A percentile compares a stretch with the other conserved stretches of the same genome.
phyloP scores from a whole-genome alignment of 2,113 vertebrate genomes.

The Ceyx margarethae region DNA sequence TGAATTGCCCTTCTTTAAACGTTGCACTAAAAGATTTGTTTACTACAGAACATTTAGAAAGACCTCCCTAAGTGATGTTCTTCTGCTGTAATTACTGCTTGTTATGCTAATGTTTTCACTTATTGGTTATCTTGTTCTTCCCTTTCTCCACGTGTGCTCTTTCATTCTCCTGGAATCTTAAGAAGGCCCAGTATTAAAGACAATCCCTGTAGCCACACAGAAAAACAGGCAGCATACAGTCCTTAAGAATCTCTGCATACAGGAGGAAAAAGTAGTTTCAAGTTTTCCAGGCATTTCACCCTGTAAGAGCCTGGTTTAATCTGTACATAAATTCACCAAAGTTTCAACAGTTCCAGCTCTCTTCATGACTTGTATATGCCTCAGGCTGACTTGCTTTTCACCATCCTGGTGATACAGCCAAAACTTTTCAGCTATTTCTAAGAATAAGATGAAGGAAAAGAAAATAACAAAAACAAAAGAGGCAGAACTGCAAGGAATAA shows the following conservation, averaged over 20 bases:
- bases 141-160: background rate
- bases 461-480: background rate
- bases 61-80: background rate
- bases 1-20: background rate
- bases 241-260: background rate
- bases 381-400: background rate
- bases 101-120: background rate
- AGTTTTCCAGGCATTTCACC: background rate
- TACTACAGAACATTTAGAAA: background rate
- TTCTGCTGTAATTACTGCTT: background rate
- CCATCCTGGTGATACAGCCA: background rate
- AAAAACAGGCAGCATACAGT: background rate
- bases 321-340: background rate
- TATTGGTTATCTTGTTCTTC: background rate
- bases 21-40: background rate
- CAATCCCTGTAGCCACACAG: background rate
- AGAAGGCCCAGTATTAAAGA: background rate
- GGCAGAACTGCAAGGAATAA: background rate
- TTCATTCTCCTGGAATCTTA: background rate
- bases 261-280: background rate
- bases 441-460: background rate
- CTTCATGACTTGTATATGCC: background rate
- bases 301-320: background rate
- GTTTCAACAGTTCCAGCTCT: background rate
- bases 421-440: background rate